Evolutionary conservation across 2,888 invertebrate genomes (phyloP).

Genomic region (Andrena trimmerana): DNA sequence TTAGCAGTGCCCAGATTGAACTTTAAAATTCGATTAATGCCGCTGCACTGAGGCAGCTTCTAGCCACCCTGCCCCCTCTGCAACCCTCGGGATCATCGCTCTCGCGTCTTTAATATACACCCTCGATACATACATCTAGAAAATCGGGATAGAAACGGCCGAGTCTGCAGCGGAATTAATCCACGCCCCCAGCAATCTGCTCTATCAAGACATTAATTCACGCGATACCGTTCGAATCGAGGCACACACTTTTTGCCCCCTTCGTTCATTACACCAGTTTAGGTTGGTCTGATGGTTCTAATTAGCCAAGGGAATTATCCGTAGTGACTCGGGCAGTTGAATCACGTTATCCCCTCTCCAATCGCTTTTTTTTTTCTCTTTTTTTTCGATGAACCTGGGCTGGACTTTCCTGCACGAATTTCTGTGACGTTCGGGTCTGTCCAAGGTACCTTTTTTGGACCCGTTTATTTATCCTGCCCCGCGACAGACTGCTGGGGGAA

Average conservation of each 20-base stretch:
- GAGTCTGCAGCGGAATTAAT: constrained; percentile 22
- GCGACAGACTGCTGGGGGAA: too few relatives aligned
- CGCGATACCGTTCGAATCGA: constrained; percentile 9
- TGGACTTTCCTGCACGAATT: too few relatives aligned
- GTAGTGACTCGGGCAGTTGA: background rate
- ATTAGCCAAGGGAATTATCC: constrained; percentile 44
- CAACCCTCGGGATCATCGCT: background rate
- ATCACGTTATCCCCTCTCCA: too few relatives aligned
- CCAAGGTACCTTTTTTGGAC: too few relatives aligned
- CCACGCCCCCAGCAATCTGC: constrained; percentile 27
- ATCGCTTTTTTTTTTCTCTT: too few relatives aligned
- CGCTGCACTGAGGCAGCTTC: background rate
- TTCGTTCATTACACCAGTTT: background rate
- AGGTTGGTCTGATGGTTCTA: constrained; percentile 9
- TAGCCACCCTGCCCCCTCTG: constrained; percentile 16
- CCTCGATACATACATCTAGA: background rate
- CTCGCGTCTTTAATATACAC: background rate
- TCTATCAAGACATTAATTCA: constrained; percentile 32
- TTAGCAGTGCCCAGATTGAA: too few relatives aligned
- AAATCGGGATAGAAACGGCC: constrained; percentile 14
- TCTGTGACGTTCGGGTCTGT: too few relatives aligned
- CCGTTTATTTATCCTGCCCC: too few relatives aligned
- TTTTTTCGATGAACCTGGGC: too few relatives aligned
- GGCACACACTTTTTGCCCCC: background rate
- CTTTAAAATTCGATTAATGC: too few relatives aligned